These are phyloP conservation scores for Sturnus vulgaris DNA, from an alignment of 2,113 vertebrate species.

Conservation along the genomic window DNA sequence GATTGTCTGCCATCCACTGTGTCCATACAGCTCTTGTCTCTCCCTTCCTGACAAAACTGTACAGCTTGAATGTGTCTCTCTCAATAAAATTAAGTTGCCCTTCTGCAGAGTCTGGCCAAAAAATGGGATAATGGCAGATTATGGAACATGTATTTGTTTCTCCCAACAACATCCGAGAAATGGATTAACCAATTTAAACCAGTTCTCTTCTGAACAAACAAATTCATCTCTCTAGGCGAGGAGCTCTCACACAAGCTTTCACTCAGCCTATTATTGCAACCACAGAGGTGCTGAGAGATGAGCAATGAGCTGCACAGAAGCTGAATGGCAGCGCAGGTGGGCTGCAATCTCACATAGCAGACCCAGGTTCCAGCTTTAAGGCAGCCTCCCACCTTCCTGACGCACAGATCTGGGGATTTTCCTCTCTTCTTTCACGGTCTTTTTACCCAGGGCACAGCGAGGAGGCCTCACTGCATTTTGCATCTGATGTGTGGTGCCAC, in stretches of 20 bases:
- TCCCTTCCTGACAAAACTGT: neutral
- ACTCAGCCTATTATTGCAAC: neutral
- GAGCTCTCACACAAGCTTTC: neutral
- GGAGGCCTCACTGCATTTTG: neutral
- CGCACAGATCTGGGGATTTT: neutral
- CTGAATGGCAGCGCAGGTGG: neutral
- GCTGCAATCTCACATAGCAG: neutral
- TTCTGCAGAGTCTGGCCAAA: neutral
- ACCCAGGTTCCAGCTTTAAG: neutral
- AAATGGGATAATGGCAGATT: neutral
- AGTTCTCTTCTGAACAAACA: conserved; percentile 20
- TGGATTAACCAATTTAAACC: conserved; percentile 20
- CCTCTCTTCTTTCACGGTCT: neutral
- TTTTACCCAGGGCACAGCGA: neutral
- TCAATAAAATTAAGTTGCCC: neutral
- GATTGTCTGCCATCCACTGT: neutral
- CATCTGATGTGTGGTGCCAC: neutral
- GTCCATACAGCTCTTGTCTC: neutral
- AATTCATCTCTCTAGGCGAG: neutral
- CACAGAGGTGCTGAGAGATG: neutral
- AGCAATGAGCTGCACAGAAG: neutral
- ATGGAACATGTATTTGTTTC: conserved; percentile 7
- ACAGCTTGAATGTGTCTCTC: neutral
- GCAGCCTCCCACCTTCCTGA: neutral
- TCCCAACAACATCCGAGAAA: neutral